Percentiles rank a stretch among this genome's conserved stretches.
Evolutionary conservation across 2,888 invertebrate genomes (phyloP).

Genomic region (Miltochrista miniata): DNA sequence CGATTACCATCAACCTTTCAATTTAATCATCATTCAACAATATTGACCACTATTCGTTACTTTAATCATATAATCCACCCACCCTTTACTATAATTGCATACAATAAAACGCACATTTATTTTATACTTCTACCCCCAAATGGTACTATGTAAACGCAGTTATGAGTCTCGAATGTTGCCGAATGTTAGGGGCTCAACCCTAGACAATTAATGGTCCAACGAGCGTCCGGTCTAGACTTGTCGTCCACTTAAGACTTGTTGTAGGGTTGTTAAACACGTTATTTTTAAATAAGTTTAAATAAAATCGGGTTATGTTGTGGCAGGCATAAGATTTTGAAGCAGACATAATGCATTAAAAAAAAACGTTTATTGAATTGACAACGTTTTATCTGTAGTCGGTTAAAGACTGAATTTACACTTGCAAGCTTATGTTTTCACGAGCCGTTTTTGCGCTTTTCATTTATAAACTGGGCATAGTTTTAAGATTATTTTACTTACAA

Average conservation of each 20-base stretch:
- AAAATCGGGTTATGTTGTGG: no score
- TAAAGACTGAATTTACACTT: no score
- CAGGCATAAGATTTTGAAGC: no score
- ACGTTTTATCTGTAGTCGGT: no score
- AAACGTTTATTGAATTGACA: no score
- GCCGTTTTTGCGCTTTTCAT: no score
- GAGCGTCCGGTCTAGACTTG: conserved; percentile 65
- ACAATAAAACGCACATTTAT: conserved; percentile 15
- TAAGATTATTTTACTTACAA: no score
- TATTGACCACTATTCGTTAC: conserved; percentile 9
- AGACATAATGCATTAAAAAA: no score
- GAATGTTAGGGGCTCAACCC: conserved; percentile 18
- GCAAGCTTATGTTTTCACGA: no score
- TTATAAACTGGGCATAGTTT: no score
- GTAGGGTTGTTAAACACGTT: background rate
- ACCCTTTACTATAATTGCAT: conserved; percentile 14
- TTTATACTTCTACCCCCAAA: conserved; percentile 13
- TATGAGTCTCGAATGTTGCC: conserved; percentile 28
- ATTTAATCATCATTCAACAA: conserved; percentile 10
- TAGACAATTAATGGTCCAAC: conserved; percentile 55
- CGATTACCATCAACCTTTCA: conserved; percentile 3
- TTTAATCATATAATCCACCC: conserved; percentile 10
- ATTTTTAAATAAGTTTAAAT: no score
- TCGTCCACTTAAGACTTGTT: conserved; percentile 33
- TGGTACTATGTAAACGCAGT: conserved; percentile 27